Base-by-base conservation (phyloP, 1,140 invertebrate genomes). In the Euwallacea similis region DNA sequence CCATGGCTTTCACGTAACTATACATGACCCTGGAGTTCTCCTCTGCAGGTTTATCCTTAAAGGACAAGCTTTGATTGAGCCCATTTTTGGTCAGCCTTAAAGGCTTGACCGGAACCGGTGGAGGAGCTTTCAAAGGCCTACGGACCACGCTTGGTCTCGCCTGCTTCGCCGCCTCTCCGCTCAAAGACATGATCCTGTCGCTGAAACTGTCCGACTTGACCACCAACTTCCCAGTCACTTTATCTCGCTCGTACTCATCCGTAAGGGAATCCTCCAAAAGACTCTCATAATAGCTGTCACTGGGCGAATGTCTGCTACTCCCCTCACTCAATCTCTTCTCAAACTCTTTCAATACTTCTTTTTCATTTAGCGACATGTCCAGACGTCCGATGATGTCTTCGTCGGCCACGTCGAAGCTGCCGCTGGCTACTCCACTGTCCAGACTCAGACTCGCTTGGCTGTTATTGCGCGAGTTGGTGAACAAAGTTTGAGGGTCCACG, bases 401-500 rank as follows among this genome's bases (percentile, higher is more conserved):
- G 7, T 71, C 67, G 11, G 73, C 69, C 7, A 68, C 47, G 7
- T 71, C 67, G 8, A 58, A 54, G 42, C 70, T 66, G 16, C 42
- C 41, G 21, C 75, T 60, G 65, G 69, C 65, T 46, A 73, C 43
- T 9, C 65, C 42, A 13, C 62, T 66, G 15, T 71, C 73, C 42
- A 56, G 42, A 43, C 61, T 62, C 10, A 76, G 53, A 43, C 68
- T 66, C 2, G 47, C 50, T 54, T 67, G 71, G 63, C 75, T 76
- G 42, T 71, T 68, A n/a, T 75, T 73, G 8, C 68, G 60, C 9
- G 69, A 72, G 41, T 54, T 54, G 13, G 41, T n/a, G 21, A 76
- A 50, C 9, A 81, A 71, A 68, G 79, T 80, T 42, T 80, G 78
- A 2, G 93, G 92, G 81, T 95, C 91, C 0, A 90, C 91, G 77